Conservation (phyloP, 1,140 invertebrate genomes). For the Lanistes nyassanus region DNA sequence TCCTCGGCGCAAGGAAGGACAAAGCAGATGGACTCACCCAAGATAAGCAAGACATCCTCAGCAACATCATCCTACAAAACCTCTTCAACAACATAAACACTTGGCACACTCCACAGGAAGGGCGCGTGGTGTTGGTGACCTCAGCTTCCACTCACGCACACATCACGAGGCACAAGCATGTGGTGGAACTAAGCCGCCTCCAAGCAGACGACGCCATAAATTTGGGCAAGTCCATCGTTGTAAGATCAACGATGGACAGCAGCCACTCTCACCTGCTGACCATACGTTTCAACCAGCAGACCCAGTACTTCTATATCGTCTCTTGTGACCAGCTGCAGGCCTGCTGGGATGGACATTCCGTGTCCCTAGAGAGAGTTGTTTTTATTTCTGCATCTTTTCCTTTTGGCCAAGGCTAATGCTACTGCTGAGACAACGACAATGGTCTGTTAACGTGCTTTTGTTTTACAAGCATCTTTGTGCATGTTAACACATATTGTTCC, state of each 20-base stretch:
- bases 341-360: slow-evolving; percentile 40
- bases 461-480: too few relatives aligned
- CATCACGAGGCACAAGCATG: slow-evolving; percentile 33
- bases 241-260: slow-evolving; percentile 31
- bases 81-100: too few relatives aligned
- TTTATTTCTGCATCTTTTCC: too few relatives aligned
- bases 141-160: slow-evolving; percentile 22
- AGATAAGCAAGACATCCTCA: too few relatives aligned
- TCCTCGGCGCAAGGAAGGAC: too few relatives aligned
- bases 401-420: too few relatives aligned
- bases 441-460: too few relatives aligned
- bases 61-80: too few relatives aligned
- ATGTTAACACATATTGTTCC: too few relatives aligned
- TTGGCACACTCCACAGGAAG: too few relatives aligned
- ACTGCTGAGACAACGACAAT: too few relatives aligned
- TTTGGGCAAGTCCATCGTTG: slow-evolving; percentile 11
- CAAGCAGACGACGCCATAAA: slow-evolving; percentile 24
- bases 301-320: slow-evolving; percentile 26
- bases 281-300: slow-evolving; percentile 22
- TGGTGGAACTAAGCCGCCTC: slow-evolving; percentile 24
- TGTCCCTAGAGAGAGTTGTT: slow-evolving; percentile 9
- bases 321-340: slow-evolving; percentile 28
- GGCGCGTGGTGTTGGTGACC: slow-evolving; percentile 9
- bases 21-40: too few relatives aligned
- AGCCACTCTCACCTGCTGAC: slow-evolving; percentile 35